Evolutionary conservation across 2,888 invertebrate genomes (phyloP).

Genomic region (Hypsopygia costalis): DNA sequence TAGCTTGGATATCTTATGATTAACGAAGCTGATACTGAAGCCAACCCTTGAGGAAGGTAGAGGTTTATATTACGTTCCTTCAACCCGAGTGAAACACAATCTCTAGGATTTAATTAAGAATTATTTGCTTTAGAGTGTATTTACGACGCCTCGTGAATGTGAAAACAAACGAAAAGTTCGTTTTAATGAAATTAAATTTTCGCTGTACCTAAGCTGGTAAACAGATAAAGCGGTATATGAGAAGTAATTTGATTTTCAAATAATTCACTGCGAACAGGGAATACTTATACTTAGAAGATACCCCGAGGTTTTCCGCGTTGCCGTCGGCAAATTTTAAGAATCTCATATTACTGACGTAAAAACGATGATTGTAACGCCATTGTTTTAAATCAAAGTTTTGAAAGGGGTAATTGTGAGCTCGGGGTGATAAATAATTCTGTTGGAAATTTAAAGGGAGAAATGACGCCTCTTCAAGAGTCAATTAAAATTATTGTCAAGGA

Average conservation of each 20-base stretch:
- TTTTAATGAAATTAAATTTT: slow-evolving; percentile 28
- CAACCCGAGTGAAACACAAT: slow-evolving; percentile 11
- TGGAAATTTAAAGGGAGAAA: neutral
- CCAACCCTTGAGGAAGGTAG: slow-evolving; percentile 4
- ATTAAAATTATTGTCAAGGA: neutral
- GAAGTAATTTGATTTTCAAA: neutral
- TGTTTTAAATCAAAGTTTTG: neutral
- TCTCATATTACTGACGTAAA: neutral
- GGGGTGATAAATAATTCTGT: neutral
- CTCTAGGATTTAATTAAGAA: slow-evolving; percentile 32
- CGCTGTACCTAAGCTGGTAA: slow-evolving; percentile 3
- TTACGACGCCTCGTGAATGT: slow-evolving; percentile 20
- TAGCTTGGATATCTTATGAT: neutral
- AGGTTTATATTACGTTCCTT: slow-evolving; percentile 12
- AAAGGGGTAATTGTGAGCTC: neutral
- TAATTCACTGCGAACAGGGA: neutral
- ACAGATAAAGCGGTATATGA: slow-evolving; percentile 5
- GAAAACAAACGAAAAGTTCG: slow-evolving; percentile 26
- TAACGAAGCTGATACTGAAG: neutral
- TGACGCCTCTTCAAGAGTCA: neutral
- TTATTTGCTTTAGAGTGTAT: slow-evolving; percentile 26
- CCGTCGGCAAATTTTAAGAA: neutral
- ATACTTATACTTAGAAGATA: neutral
- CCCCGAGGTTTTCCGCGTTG: neutral
- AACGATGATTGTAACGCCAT: neutral